Conservation (phyloP, 1,140 invertebrate species). For the Zophobas atratus region DNA sequence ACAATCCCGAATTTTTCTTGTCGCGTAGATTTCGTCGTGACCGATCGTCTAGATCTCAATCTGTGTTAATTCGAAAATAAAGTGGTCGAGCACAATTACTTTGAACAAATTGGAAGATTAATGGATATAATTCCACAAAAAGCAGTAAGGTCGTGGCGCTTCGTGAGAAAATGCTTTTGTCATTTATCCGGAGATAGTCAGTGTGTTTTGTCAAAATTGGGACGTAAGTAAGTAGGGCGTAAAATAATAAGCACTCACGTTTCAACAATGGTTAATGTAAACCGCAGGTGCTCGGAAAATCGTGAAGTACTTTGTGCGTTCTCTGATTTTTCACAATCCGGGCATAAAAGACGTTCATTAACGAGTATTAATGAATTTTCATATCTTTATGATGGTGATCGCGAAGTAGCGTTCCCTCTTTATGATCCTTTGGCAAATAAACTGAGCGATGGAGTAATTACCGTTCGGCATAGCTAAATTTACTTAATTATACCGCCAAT, state of each 20-base stretch:
- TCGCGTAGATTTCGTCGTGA: background rate
- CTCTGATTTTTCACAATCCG: constrained; percentile 9
- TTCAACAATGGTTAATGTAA: constrained; percentile 2
- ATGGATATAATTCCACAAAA: constrained; percentile 8
- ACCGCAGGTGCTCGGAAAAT: constrained; percentile 19
- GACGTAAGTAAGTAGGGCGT: constrained; percentile 8
- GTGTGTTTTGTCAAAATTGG: constrained; percentile 10
- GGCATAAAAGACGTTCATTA: constrained; percentile 17
- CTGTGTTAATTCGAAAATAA: constrained; percentile 36
- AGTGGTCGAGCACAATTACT: constrained; percentile 5
- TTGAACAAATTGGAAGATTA: background rate
- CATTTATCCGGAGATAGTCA: background rate
- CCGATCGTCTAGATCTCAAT: constrained; percentile 12
- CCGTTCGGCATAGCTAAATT: constrained; percentile 4
- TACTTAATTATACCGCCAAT: background rate
- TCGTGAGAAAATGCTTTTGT: no score
- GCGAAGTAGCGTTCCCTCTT: constrained; percentile 8
- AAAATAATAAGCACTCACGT: constrained; percentile 11
- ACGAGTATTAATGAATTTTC: constrained; percentile 22
- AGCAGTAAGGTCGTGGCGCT: background rate
- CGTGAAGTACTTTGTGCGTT: background rate
- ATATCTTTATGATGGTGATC: constrained; percentile 11
- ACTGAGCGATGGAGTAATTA: constrained; percentile 11
- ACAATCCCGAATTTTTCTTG: background rate
- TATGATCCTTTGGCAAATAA: constrained; percentile 9